phyloP scores from a whole-genome alignment of 2,113 vertebrate genomes.

The Pelecanus crispus region DNA sequence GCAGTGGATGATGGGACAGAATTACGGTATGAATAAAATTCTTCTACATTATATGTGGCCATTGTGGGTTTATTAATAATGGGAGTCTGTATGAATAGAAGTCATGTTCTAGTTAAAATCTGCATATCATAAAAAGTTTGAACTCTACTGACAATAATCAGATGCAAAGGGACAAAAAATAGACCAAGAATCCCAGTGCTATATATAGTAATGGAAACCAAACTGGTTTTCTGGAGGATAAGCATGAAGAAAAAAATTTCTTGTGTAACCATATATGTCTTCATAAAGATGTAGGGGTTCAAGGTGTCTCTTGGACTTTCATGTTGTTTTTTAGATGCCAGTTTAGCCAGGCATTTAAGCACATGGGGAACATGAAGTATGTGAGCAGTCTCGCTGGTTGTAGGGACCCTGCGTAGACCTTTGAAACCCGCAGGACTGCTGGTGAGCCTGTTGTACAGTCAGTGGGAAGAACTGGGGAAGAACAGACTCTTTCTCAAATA shows the following conservation, averaged over 20 bases:
- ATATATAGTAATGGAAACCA: slow-evolving; percentile 27
- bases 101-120: slow-evolving; percentile 15
- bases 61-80: slow-evolving; percentile 12
- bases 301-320: background rate
- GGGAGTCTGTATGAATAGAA: background rate
- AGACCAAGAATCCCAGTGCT: background rate
- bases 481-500: background rate
- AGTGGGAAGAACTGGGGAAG: background rate
- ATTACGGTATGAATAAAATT: slow-evolving; percentile 51
- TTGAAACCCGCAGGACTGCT: background rate
- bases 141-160: slow-evolving; percentile 36
- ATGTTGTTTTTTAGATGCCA: background rate
- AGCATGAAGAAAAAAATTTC: background rate
- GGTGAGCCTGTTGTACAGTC: accelerated
- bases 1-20: slow-evolving; percentile 24
- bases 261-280: background rate
- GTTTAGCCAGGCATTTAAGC: background rate
- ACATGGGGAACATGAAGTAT: background rate
- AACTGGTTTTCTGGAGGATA: slow-evolving; percentile 26
- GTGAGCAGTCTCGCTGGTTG: background rate
- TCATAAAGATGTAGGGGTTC: background rate
- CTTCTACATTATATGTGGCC: background rate
- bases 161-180: slow-evolving; percentile 41
- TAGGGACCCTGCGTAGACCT: background rate
- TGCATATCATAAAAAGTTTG: slow-evolving; percentile 4